Evolutionary conservation across 2,888 invertebrate genomes (phyloP).

Genomic region (Euphydryas editha): DNA sequence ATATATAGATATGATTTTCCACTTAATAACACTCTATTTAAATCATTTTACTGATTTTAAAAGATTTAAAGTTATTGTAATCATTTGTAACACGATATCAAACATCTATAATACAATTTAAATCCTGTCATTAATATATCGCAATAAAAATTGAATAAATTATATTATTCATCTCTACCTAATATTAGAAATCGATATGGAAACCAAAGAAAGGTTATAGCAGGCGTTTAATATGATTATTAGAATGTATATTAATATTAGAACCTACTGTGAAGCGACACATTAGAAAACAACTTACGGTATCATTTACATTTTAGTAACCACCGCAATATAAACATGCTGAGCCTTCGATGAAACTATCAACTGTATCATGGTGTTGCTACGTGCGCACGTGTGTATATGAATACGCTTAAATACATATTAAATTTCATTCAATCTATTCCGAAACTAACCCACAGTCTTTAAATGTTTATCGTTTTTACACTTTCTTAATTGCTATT

Average conservation of each 20-base stretch:
- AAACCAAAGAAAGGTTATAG: constrained; percentile 57
- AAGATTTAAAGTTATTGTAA: constrained; percentile 53
- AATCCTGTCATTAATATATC: constrained; percentile 63
- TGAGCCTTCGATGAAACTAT: constrained; percentile 34
- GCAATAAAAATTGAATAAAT: constrained; percentile 67
- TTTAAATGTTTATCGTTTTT: constrained; percentile 8
- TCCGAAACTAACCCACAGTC: constrained; percentile 5
- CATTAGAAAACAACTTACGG: constrained; percentile 63
- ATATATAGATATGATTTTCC: too few relatives aligned
- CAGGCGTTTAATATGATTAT: constrained; percentile 47
- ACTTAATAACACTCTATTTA: too few relatives aligned
- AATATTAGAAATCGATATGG: constrained; percentile 57
- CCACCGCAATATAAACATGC: constrained; percentile 43
- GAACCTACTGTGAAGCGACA: constrained; percentile 67
- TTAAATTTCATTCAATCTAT: constrained; percentile 4
- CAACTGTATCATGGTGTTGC: constrained; percentile 15
- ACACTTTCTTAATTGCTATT: not conserved
- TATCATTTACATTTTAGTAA: constrained; percentile 60
- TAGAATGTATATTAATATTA: constrained; percentile 53
- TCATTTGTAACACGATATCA: constrained; percentile 60
- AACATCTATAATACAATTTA: constrained; percentile 56
- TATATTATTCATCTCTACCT: constrained; percentile 54
- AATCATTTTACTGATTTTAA: not conserved
- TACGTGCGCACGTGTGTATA: constrained; percentile 10
- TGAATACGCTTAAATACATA: constrained; percentile 20